Evolutionary conservation across 1,140 invertebrate genomes (phyloP), one percentile per base, ranked within the genome.

Genomic region (Drosophila tsacasi): DNA sequence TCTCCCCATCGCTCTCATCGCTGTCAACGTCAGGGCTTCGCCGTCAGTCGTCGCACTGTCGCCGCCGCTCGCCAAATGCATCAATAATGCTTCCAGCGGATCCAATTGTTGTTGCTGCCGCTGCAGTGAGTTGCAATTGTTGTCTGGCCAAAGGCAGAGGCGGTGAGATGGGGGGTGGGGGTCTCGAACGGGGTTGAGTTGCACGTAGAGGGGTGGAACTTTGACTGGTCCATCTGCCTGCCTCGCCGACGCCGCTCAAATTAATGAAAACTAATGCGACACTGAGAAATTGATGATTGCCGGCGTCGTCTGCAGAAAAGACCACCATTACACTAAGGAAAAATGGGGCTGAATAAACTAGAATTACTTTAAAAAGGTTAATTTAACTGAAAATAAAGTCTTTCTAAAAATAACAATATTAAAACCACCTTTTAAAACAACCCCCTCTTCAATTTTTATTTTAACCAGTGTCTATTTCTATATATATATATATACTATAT

Each of bases 191-290:
- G 58, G 25, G 58, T 13, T 23, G 21, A 17, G 58, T 35, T 23
- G 66, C 35, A 58, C 32, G 27, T 19, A 21, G 19, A 27, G 52
- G 44, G 65, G 32, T 30, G 59, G 27, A 49, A 27, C 40, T 50
- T 54, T 49, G 75, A 79, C 58, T 81, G 74, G 81, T 87, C 85
- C 84, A 87, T 84, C 81, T 84, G 81, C 79, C 82, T 76, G 77
- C 66, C 69, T 63, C 60, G 76, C 50, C 59, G 83, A 55, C 58
- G 83, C 66, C 78, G 84, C 69, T 89, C 85, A 90, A 89, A 89
- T 89, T 90, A 89, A 89, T 89, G 85, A 89, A 89, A 89, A 89
- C 85, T 89, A 89, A 89, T 89, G 85, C 85, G 85, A 89, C 85
- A 89, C 85, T 90, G 85, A 90, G 85, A 89, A 89, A 89, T 89